Conservation (phyloP, 2,113 vertebrate genomes). For the Patagioenas fasciata region DNA sequence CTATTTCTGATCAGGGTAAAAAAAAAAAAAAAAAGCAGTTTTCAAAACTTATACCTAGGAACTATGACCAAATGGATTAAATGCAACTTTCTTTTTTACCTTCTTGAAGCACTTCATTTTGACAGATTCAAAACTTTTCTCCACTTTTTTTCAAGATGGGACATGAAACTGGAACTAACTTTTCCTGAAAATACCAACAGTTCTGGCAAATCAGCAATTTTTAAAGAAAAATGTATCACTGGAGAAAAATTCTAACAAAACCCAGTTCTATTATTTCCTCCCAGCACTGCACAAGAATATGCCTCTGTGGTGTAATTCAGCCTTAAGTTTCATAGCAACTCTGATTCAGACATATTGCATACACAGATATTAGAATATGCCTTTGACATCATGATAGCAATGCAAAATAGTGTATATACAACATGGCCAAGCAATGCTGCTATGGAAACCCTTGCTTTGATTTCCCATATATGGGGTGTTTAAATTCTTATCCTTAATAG, state of each 20-base stretch:
- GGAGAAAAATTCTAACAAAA: conserved; percentile 50
- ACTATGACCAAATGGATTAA: neutral
- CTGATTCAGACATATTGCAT: conserved; percentile 56
- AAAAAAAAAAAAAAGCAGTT: neutral
- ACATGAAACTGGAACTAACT: conserved; percentile 8
- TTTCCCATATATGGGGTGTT: neutral
- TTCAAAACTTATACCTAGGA: neutral
- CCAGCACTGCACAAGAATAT: conserved; percentile 11
- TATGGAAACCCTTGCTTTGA: conserved; percentile 59
- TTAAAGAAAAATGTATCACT: conserved; percentile 39
- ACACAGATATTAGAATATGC: conserved; percentile 59
- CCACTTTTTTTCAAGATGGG: neutral
- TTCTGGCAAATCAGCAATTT: conserved; percentile 56
- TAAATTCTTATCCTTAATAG: conserved; percentile 10
- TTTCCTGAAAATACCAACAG: conserved; percentile 27
- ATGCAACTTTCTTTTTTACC: neutral
- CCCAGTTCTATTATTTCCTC: conserved; percentile 33
- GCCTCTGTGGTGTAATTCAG: conserved; percentile 45
- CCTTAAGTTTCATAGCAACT: conserved; percentile 50
- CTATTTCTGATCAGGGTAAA: neutral
- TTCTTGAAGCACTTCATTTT: neutral
- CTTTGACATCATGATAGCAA: conserved; percentile 59
- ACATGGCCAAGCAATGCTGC: conserved; percentile 56
- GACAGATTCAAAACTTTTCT: neutral
- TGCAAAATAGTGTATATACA: conserved; percentile 52